Conservation (phyloP, 1,140 invertebrate genomes). For the Apocrypta bakeri region DNA sequence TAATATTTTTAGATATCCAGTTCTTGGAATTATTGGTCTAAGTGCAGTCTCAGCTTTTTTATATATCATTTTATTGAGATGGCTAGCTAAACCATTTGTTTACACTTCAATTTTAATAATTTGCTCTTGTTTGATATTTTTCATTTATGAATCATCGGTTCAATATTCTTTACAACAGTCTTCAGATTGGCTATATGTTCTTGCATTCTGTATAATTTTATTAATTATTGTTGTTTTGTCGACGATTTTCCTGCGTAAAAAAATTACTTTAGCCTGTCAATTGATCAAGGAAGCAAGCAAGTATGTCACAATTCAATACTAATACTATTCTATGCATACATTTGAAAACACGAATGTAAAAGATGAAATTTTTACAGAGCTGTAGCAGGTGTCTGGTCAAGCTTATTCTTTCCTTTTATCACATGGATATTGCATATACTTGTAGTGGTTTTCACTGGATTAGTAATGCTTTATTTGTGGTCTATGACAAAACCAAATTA, state of each 20-base stretch:
- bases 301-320: constrained; percentile 71
- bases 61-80: constrained; percentile 92
- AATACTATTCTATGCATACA: no score
- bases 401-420: constrained; percentile 92
- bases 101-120: constrained; percentile 88
- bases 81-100: constrained; percentile 88
- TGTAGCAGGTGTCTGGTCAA: constrained; percentile 88
- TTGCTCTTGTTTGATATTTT: constrained; percentile 80
- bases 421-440: constrained; percentile 89
- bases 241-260: constrained; percentile 87
- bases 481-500: constrained; percentile 80
- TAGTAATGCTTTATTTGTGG: constrained; percentile 81
- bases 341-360: no score
- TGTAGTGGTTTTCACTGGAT: constrained; percentile 82
- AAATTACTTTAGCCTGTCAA: constrained; percentile 91
- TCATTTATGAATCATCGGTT: constrained; percentile 71
- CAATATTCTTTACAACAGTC: constrained; percentile 40
- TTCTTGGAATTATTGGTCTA: constrained; percentile 80
- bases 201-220: constrained; percentile 80
- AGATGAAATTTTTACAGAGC: constrained; percentile 87
- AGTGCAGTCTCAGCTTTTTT: constrained; percentile 83
- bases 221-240: constrained; percentile 84
- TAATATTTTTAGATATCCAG: constrained; percentile 75
- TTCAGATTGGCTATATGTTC: constrained; percentile 81
- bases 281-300: constrained; percentile 91